These are phyloP conservation scores for Lepisosteus oculatus DNA, from an alignment of 2,113 vertebrate species.

Conservation along the genomic window DNA sequence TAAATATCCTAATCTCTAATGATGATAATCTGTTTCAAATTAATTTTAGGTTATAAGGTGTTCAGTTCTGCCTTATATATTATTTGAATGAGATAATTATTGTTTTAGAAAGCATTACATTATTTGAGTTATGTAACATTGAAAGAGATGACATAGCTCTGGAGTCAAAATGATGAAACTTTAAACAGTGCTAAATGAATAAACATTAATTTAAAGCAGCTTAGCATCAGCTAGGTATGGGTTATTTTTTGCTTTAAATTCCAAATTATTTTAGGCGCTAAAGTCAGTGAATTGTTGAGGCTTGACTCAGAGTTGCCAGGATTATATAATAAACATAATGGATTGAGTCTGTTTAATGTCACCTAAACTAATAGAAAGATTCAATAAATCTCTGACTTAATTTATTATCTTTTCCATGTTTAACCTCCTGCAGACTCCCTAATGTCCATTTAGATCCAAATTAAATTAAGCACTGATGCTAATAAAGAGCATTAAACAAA, in stretches of 20 bases:
- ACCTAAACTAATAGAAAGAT: constrained; percentile 76
- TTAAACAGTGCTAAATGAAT: no score
- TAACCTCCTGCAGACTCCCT: constrained; percentile 82
- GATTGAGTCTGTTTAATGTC: constrained; percentile 72
- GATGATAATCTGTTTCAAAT: no score
- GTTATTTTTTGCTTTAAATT: neutral
- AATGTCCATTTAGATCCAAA: constrained; percentile 84
- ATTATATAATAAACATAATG: constrained; percentile 63
- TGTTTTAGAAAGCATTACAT: no score
- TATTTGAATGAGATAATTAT: no score
- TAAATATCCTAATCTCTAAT: no score
- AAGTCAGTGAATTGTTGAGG: constrained; percentile 22
- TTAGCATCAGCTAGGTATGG: no score
- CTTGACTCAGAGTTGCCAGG: constrained; percentile 38
- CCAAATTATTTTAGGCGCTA: neutral
- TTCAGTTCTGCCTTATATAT: no score
- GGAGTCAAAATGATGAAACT: no score
- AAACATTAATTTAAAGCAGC: no score
- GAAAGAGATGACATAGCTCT: no score
- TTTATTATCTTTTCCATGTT: constrained; percentile 78
- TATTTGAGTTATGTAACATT: no score
- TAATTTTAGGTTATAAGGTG: no score
- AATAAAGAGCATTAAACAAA: constrained; percentile 83
- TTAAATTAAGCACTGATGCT: constrained; percentile 83
- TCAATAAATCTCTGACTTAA: constrained; percentile 77